Base-by-base conservation (phyloP, 2,113 vertebrate species). In the Saguinus imperator region DNA sequence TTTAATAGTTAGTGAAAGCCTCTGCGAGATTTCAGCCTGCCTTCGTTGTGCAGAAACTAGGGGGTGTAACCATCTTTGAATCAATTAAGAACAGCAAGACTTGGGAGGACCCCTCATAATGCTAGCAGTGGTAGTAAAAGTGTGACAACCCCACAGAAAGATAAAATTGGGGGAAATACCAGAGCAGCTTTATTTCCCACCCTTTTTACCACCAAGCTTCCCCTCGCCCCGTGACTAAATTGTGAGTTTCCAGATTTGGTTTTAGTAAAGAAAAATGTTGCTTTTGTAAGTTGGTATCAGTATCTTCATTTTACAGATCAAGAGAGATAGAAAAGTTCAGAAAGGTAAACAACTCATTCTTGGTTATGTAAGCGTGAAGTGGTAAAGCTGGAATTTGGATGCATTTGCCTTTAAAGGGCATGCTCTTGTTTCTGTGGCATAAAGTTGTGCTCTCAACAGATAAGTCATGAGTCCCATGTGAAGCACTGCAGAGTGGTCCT, bases 221-320 rank as follows among this genome's bases (percentile, higher is more conserved):
- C 43, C 43, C 43, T 45, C 8, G 48, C 43, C 43, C 52, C 8
- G 48, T 9, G 50, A n/a, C 40, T 83, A 11, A 61, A 40, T 50
- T 10, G 37, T 40, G 5, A 20, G 32, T 70, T 89, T 80, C 43
- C 90, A 87, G 48, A 77, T 50, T 87, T 61, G 64, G 5, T 82
- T 66, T 77, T 66, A 64, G 77, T 75, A 32, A 72, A 50, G 66
- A 35, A 81, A 68, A 70, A 25, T 5, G 5, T 82, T 55, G 37
- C 29, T 35, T 87, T 94, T 91, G 5, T 76, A 72, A 88, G 29
- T 40, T 40, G 12, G 6, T 86, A 48, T 48, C 75, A 52, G 57
- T 70, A 52, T 85, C 50, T 96, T 91, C 20, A 57, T 87, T 95
- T 87, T 82, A 75, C 13, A 93, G 40, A 93, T n/a, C 35, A 94